Conservation (phyloP, 2,888 invertebrate species). For the Leucophora obtusa region DNA sequence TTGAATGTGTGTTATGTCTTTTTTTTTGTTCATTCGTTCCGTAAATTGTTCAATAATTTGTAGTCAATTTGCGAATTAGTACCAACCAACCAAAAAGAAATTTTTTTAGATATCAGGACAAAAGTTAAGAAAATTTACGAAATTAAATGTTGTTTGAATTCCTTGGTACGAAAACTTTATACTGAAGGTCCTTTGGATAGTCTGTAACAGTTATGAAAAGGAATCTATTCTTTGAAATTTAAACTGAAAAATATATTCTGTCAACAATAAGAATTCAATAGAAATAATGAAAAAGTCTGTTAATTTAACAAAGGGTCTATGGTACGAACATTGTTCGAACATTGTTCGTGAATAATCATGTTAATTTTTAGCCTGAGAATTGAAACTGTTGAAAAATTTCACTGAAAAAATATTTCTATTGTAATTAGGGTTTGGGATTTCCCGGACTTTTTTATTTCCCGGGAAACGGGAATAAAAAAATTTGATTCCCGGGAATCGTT, state of each 20-base stretch:
- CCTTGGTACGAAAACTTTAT: slow-evolving; percentile 37
- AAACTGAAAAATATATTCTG: not conserved
- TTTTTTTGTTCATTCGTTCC: slow-evolving; percentile 13
- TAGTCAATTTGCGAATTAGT: slow-evolving; percentile 75
- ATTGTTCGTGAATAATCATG: no score
- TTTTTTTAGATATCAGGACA: slow-evolving; percentile 35
- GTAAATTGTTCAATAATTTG: slow-evolving; percentile 76
- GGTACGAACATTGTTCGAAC: no score
- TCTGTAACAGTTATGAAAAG: slow-evolving; percentile 11
- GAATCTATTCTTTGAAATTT: slow-evolving; percentile 22
- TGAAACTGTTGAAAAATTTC: no score
- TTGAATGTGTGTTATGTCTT: slow-evolving; percentile 40
- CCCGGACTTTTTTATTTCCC: no score
- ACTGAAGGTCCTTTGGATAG: slow-evolving; percentile 36
- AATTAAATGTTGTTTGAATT: slow-evolving; percentile 57
- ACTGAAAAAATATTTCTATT: no score
- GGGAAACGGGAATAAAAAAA: no score
- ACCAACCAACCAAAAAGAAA: slow-evolving; percentile 35
- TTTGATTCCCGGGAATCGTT: no score
- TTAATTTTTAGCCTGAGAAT: no score
- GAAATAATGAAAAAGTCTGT: no score
- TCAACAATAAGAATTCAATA: no score
- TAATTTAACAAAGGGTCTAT: no score
- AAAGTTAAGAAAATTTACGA: slow-evolving; percentile 37
- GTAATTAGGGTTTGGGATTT: no score